These are phyloP conservation scores for Automeris io DNA, from an alignment of 2,888 invertebrate genomes.

Conservation along the genomic window DNA sequence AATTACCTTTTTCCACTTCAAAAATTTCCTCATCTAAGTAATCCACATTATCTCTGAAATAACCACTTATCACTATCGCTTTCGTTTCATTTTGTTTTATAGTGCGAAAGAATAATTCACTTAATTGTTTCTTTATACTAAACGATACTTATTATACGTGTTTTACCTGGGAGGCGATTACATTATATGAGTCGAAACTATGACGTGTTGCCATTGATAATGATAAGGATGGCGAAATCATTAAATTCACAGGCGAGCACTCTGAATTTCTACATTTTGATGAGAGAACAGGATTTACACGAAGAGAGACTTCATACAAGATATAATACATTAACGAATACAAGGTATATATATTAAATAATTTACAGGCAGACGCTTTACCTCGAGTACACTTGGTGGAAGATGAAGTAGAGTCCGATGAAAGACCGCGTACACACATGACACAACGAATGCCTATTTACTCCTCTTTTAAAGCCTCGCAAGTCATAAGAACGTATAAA, in stretches of 20 bases:
- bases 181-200: conserved; percentile 57
- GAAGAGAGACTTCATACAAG: too few species aligned
- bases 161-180: conserved; percentile 32
- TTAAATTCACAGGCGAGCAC: conserved; percentile 18
- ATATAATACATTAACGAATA: too few species aligned
- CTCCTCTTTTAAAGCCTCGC: too few species aligned
- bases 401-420: too few species aligned
- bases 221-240: conserved; percentile 47
- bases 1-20: background rate
- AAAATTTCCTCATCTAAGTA: conserved; percentile 8
- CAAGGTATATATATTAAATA: too few species aligned
- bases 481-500: too few species aligned
- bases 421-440: too few species aligned
- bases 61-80: conserved; percentile 17
- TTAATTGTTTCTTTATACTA: conserved; percentile 11
- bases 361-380: too few species aligned
- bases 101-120: conserved; percentile 6
- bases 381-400: too few species aligned
- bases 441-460: too few species aligned
- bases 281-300: background rate
- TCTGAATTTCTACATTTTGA: conserved; percentile 3
- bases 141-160: conserved; percentile 30
- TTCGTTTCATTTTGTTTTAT: conserved; percentile 2
- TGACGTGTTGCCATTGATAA: conserved; percentile 61
- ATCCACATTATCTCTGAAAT: conserved; percentile 22